Evolutionary conservation across 1,140 invertebrate species (phyloP).

Genomic region (Zophobas atratus): DNA sequence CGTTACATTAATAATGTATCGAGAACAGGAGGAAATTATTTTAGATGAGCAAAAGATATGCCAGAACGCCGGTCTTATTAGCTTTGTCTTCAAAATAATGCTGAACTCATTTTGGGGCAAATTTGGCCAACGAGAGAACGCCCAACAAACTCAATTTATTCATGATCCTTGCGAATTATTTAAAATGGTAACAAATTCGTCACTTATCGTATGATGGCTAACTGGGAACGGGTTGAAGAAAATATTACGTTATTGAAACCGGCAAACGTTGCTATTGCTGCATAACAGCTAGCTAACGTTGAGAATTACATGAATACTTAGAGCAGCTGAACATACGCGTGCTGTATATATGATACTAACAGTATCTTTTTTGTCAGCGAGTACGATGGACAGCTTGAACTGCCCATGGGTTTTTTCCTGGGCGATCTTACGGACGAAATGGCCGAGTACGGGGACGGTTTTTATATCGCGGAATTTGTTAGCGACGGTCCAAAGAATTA

Average conservation of each 20-base stretch:
- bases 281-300: conserved; percentile 13
- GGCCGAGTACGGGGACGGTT: conserved; percentile 42
- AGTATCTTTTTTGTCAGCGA: conserved; percentile 41
- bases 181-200: background rate
- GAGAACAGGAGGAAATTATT: background rate
- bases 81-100: conserved; percentile 61
- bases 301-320: conserved; percentile 44
- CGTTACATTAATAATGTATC: conserved; percentile 58
- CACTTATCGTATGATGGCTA: background rate
- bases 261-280: conserved; percentile 21
- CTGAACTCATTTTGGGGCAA: conserved; percentile 66
- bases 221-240: conserved; percentile 15
- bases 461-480: conserved; percentile 51
- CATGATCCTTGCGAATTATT: background rate
- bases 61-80: conserved; percentile 61
- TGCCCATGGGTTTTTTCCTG: conserved; percentile 58
- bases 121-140: conserved; percentile 8
- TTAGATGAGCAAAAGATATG: conserved; percentile 57
- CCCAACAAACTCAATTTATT: conserved; percentile 1
- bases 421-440: conserved; percentile 65
- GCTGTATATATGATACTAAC: conserved; percentile 56
- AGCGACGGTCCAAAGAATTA: conserved; percentile 46
- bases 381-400: conserved; percentile 3
- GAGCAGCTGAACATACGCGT: conserved; percentile 59
- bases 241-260: background rate